Conservation (phyloP, 2,797 vertebrate genomes). For the Esox masquinongy region DNA sequence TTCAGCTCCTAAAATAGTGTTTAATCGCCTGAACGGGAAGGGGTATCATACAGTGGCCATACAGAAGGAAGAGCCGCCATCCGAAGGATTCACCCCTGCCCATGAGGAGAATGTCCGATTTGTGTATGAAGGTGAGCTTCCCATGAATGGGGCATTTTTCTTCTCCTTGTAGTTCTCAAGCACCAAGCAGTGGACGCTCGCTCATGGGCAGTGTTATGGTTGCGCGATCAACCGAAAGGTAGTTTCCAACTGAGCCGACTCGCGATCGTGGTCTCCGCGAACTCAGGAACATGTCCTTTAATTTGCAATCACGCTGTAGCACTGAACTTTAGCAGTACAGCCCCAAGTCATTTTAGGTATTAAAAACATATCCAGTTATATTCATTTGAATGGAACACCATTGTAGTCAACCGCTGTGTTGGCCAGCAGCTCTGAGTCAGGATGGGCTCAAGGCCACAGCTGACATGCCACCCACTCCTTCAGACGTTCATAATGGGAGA, state of each 20-base stretch:
- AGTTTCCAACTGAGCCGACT: too few species aligned
- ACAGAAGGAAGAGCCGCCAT: slow-evolving; percentile 63
- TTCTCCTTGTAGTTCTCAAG: neutral
- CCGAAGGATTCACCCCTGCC: slow-evolving; percentile 87
- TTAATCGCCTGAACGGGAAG: slow-evolving; percentile 91
- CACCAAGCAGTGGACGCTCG: neutral
- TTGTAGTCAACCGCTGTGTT: neutral
- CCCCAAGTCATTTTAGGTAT: neutral
- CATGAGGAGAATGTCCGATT: slow-evolving; percentile 96
- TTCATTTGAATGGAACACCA: neutral
- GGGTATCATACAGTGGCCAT: slow-evolving; percentile 73
- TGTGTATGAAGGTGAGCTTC: slow-evolving; percentile 85
- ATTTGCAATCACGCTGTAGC: too few species aligned
- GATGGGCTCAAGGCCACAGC: neutral
- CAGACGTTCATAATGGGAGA: neutral
- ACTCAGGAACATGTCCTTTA: too few species aligned
- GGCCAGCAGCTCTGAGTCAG: neutral
- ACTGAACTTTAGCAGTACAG: too few species aligned
- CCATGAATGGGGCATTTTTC: neutral
- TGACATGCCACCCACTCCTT: neutral
- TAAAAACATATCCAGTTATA: neutral
- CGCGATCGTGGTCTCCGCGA: too few species aligned
- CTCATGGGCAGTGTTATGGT: neutral
- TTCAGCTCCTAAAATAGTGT: slow-evolving; percentile 87
- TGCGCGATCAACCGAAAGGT: neutral